Evolutionary conservation across 2,797 vertebrate species (phyloP), one percentile per base, ranked within the genome.

Genomic region (Capromys pilorides): DNA sequence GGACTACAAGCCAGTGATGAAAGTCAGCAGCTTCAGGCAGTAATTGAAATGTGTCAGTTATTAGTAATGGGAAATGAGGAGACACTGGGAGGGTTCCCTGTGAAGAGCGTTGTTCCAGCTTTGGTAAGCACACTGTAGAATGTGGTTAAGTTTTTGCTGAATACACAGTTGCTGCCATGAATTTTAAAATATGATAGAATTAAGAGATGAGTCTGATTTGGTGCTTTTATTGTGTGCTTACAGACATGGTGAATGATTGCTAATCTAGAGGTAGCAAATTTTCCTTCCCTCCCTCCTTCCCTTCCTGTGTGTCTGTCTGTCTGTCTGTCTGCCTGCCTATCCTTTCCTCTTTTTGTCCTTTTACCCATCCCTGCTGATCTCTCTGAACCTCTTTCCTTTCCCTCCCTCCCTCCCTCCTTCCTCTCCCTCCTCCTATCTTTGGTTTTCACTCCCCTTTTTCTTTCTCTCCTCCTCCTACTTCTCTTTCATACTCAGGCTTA

Each of bases 11-110:
- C 99, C 71, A 99, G 99, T 94, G 99, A 99, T 51, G 99, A 99
- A 98, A 99, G 99, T 96, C 99, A 99, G 97, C 99, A 99, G 93
- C 99, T 99, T 87, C 99, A 99, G 98, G 99, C 99, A 45, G 99
- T 99, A 73, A 99, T 99, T 97, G 99, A 99, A 98, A 99, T 99
- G 99, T 99, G 99, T 98, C 99, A 99, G 97, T 98, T 99, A 94
- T 97, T 99, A 97, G 99, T 99, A 96, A 99, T 99, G 99, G 99
- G 99, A 91, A 99, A 99, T 86, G 99, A 99, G 98, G 99, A 99
- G 98, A 99, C 99, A 0, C 98, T 99, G 90, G 99, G 99, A 97
- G 99, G 99, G 94, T 99, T 99, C 98, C 99, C 99, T 75, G 99
- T 99, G 80, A 99, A 99, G 97, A 99, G 99, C 96, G 99, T 99